A percentile compares a stretch with the other conserved stretches of the same genome.
Evolutionary conservation across 2,888 invertebrate species (phyloP).

Genomic region (Drosophila picticornis): DNA sequence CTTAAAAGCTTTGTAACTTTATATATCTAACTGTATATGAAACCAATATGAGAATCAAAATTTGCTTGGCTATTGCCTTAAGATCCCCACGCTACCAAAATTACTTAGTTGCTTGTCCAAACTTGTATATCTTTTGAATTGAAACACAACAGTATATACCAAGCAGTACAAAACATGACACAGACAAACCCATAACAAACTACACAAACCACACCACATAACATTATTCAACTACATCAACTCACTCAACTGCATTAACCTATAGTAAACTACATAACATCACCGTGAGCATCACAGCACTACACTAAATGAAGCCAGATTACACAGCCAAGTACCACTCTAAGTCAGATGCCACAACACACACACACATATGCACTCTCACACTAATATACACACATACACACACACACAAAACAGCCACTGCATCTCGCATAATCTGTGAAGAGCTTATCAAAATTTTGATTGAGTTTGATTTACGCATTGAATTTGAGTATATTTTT

Average conservation of each 20-base stretch:
- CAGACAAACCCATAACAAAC: not conserved
- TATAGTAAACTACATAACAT: not conserved
- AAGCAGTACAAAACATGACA: conserved; percentile 6
- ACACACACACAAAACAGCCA: conserved; percentile 15
- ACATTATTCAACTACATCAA: not conserved
- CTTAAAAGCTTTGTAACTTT: conserved; percentile 1
- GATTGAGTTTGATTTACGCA: conserved; percentile 12
- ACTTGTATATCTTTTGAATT: conserved; percentile 9
- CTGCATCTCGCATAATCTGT: conserved; percentile 25
- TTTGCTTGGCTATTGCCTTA: conserved; percentile 25
- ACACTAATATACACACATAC: not conserved
- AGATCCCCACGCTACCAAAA: conserved; percentile 18
- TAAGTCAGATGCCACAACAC: not conserved
- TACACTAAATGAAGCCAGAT: not conserved
- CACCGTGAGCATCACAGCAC: not conserved
- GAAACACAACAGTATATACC: conserved; percentile 16
- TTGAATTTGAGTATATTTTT: conserved; percentile 5
- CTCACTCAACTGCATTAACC: not conserved
- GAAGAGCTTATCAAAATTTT: conserved; percentile 18
- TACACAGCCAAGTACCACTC: not conserved
- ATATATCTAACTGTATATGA: not conserved
- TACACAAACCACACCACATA: not conserved
- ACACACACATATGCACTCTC: not conserved
- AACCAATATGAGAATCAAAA: conserved; percentile 9
- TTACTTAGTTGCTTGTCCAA: conserved; percentile 41